phyloP scores from a whole-genome alignment of 2,797 vertebrate species.

The Parambassis ranga region DNA sequence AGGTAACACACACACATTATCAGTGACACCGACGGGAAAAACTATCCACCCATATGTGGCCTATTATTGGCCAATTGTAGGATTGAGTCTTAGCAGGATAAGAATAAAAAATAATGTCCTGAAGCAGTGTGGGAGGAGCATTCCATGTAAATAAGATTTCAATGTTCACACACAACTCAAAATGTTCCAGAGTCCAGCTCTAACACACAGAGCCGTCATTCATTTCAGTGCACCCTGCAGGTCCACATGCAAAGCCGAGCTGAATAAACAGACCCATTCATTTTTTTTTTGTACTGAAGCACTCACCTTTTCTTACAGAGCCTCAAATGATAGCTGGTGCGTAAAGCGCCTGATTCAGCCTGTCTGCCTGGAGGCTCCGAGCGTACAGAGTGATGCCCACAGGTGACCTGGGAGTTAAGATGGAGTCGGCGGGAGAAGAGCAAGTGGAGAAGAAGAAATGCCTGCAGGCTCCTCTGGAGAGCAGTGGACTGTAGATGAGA shows the following conservation, averaged over 20 bases:
- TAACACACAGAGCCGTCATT: constrained; percentile 24
- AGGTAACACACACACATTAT: not conserved
- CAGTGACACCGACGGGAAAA: no score
- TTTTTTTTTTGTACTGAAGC: not conserved
- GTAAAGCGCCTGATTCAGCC: constrained; percentile 10
- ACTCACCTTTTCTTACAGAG: constrained; percentile 51
- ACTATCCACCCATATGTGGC: not conserved
- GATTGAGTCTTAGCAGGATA: no score
- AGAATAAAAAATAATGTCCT: not conserved
- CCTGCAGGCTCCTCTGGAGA: constrained; percentile 13
- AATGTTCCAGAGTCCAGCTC: no score
- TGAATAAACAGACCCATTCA: constrained; percentile 44
- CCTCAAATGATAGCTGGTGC: constrained; percentile 14
- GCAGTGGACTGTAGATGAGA: constrained; percentile 33
- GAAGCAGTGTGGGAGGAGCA: not conserved
- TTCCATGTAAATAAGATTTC: not conserved
- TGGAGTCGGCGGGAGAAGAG: not conserved
- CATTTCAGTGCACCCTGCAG: constrained; percentile 14
- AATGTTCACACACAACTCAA: no score
- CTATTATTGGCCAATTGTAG: not conserved
- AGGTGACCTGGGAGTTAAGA: constrained; percentile 13
- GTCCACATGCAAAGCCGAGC: not conserved
- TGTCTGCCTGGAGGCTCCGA: not conserved
- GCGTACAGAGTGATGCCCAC: constrained; percentile 13
- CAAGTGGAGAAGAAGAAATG: not conserved